Conservation (phyloP, 2,888 invertebrate genomes). For the Pyrochroa serraticornis region DNA sequence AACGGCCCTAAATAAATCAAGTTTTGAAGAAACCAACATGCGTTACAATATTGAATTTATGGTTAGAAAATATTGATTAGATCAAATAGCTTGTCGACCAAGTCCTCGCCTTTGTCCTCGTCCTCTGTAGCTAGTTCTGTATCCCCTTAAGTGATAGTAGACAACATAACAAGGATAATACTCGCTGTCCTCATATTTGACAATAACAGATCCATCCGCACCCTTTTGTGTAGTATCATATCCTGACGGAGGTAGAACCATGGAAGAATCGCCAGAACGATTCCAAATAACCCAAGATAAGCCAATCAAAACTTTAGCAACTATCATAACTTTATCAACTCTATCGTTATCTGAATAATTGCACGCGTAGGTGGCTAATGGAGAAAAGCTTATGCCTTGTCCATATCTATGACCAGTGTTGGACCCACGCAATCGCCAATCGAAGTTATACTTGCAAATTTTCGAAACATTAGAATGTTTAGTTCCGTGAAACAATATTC, state of each 20-base stretch:
- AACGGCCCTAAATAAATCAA: no score
- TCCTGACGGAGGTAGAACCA: conserved; percentile 38
- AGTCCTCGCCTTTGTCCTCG: no score
- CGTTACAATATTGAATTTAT: no score
- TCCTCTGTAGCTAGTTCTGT: background rate
- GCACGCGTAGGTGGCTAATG: conserved; percentile 24
- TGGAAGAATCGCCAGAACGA: conserved; percentile 29
- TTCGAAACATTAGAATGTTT: conserved; percentile 5
- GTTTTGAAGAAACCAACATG: no score
- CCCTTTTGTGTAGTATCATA: conserved; percentile 44
- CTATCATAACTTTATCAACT: conserved; percentile 39
- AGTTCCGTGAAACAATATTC: conserved; percentile 29
- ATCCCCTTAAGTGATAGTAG: conserved; percentile 29
- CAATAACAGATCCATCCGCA: conserved; percentile 39
- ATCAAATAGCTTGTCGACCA: no score
- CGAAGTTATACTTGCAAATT: conserved; percentile 27
- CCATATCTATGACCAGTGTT: conserved; percentile 21
- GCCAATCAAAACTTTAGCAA: conserved; percentile 39
- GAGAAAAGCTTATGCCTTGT: conserved; percentile 28
- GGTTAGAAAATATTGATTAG: no score
- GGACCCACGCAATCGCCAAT: conserved; percentile 19
- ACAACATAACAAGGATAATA: conserved; percentile 47
- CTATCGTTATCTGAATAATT: conserved; percentile 12
- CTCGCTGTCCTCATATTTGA: conserved; percentile 48
- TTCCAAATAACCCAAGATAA: conserved; percentile 16